These are phyloP conservation scores for Dicrurus megarhynchus DNA, from an alignment of 2,113 vertebrate genomes.

Conservation along the genomic window DNA sequence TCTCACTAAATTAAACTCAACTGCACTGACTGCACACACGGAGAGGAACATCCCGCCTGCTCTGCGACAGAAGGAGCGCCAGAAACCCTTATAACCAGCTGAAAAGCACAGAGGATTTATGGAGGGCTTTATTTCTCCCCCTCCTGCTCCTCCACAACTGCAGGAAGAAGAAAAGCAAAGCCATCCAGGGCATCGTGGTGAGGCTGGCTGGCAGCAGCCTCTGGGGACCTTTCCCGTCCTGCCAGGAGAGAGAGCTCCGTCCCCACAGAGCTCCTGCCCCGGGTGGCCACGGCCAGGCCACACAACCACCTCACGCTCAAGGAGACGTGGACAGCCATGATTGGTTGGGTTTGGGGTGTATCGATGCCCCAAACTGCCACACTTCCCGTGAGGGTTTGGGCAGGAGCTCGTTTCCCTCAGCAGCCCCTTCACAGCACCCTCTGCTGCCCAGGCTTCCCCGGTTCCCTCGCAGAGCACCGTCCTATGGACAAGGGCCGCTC, in stretches of 20 bases:
- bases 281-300: fast-evolving
- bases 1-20: background rate
- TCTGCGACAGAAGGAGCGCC: fast-evolving
- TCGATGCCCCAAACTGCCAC: fast-evolving
- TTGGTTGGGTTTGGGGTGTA: background rate
- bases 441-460: background rate
- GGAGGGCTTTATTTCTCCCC: background rate
- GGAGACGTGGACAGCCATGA: fast-evolving
- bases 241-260: background rate
- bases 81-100: background rate
- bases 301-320: background rate
- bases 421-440: background rate
- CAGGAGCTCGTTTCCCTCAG: background rate
- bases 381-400: fast-evolving
- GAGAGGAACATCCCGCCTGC: background rate
- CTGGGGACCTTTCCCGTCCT: background rate
- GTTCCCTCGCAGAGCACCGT: background rate
- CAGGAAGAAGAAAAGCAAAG: background rate
- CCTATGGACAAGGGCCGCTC: fast-evolving
- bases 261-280: background rate
- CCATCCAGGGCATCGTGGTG: background rate
- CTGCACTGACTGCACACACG: background rate
- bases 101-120: background rate
- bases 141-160: background rate
- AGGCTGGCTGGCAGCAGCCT: background rate